Evolutionary conservation across 2,888 invertebrate species (phyloP).

Genomic region (Linyphia triangularis): DNA sequence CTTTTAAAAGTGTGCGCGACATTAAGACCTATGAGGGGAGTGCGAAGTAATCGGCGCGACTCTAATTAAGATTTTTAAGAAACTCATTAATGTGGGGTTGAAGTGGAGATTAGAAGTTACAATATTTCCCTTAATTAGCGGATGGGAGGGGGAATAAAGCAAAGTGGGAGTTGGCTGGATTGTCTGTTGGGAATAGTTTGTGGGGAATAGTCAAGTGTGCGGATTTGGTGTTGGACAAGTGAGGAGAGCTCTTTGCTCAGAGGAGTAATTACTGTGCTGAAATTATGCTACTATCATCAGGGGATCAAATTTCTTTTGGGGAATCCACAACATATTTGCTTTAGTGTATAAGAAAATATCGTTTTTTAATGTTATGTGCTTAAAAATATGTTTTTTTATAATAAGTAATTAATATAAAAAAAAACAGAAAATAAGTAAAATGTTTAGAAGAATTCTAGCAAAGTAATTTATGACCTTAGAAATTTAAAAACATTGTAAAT

Average conservation of each 20-base stretch:
- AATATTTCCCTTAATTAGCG: constrained; percentile 44
- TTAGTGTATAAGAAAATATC: too few species aligned
- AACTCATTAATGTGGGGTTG: constrained; percentile 54
- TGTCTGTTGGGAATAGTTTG: background rate
- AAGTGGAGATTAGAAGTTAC: constrained; percentile 20
- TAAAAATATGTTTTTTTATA: too few species aligned
- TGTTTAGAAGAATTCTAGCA: too few species aligned
- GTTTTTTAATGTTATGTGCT: too few species aligned
- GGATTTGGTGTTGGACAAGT: background rate
- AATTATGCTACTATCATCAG: too few species aligned
- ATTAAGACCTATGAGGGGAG: constrained; percentile 5
- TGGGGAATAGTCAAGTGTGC: background rate
- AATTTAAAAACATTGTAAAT: too few species aligned
- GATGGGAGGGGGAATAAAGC: constrained; percentile 1
- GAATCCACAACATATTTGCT: too few species aligned
- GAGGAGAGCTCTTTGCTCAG: background rate
- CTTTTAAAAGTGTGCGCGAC: constrained; percentile 33
- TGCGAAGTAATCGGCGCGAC: constrained; percentile 27
- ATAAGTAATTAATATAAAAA: too few species aligned
- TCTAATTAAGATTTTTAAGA: constrained; percentile 58
- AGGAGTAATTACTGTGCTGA: too few species aligned
- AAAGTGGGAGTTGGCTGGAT: background rate
- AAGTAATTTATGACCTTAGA: too few species aligned
- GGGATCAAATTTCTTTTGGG: too few species aligned
- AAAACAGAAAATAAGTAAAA: too few species aligned